Evolutionary conservation across 1,140 invertebrate genomes (phyloP).

Genomic region (Homarus americanus): DNA sequence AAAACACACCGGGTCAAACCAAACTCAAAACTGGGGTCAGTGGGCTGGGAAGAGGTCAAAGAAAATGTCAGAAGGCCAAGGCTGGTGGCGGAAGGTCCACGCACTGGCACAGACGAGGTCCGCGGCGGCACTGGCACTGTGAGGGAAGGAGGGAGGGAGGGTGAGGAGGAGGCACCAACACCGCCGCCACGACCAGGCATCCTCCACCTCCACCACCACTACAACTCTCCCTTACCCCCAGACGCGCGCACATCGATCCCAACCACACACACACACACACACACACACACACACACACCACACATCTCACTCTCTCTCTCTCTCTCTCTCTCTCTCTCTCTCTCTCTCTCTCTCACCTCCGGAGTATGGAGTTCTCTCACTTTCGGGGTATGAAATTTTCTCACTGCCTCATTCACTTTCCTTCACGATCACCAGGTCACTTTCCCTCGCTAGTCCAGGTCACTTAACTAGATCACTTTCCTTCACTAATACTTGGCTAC

Average conservation of each 20-base stretch:
- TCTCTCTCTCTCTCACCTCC: constrained; percentile 38
- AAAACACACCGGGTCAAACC: constrained; percentile 6
- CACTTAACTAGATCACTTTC: too few species aligned
- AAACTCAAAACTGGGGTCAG: constrained; percentile 30
- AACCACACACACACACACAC: constrained; percentile 17
- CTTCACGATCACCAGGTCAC: background rate
- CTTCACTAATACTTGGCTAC: background rate
- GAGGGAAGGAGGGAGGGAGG: constrained; percentile 30
- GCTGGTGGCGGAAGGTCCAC: constrained; percentile 53
- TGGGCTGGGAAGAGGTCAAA: constrained; percentile 50
- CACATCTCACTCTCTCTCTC: constrained; percentile 16
- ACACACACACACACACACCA: background rate
- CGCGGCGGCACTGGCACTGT: constrained; percentile 59
- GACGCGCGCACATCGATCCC: constrained; percentile 68
- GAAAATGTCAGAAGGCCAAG: constrained; percentile 52
- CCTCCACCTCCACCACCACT: constrained; percentile 40
- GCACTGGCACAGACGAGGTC: constrained; percentile 56
- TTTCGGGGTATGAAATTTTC: too few species aligned
- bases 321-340: background rate
- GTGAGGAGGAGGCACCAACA: constrained; percentile 13
- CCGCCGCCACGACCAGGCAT: constrained; percentile 36
- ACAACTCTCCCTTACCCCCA: background rate
- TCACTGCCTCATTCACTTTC: constrained; percentile 24
- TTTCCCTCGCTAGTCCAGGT: background rate
- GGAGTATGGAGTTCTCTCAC: constrained; percentile 15